Evolutionary conservation across 2,888 invertebrate genomes (phyloP).

Genomic region (Sphaerophoria rueppellii): DNA sequence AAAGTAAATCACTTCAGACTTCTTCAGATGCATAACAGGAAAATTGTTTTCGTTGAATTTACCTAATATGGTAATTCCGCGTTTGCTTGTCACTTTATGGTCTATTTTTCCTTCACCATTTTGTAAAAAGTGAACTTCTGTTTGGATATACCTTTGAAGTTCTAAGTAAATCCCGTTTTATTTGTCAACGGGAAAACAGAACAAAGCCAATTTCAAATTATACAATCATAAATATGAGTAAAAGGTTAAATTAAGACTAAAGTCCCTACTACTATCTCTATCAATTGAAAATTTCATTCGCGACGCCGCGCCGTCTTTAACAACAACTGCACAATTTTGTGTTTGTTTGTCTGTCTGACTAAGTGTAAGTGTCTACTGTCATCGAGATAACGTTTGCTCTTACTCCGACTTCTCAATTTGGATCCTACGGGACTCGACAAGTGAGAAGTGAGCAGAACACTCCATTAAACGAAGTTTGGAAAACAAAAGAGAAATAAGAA

Average conservation of each 20-base stretch:
- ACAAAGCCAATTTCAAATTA: conserved; percentile 36
- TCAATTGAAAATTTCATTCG: conserved; percentile 33
- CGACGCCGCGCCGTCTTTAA: conserved; percentile 38
- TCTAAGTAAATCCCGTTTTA: not conserved
- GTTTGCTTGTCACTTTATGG: not conserved
- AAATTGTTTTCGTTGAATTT: conserved; percentile 17
- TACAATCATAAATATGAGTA: conserved; percentile 37
- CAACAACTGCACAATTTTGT: conserved; percentile 60
- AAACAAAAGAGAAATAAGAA: no score
- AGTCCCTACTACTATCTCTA: conserved; percentile 20
- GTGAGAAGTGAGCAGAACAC: no score
- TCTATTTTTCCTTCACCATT: not conserved
- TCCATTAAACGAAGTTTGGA: no score
- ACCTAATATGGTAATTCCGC: not conserved
- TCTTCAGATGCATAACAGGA: conserved; percentile 2
- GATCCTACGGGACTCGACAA: no score
- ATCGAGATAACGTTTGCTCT: not conserved
- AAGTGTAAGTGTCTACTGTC: conserved; percentile 37
- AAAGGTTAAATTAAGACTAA: conserved; percentile 40
- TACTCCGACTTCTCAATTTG: not conserved
- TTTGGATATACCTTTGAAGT: not conserved
- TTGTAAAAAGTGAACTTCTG: not conserved
- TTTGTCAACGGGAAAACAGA: conserved; percentile 14
- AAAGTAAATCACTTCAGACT: not conserved
- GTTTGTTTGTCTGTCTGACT: conserved; percentile 61